Evolutionary conservation across 2,888 invertebrate genomes (phyloP).

Genomic region (Capitulum mitella): DNA sequence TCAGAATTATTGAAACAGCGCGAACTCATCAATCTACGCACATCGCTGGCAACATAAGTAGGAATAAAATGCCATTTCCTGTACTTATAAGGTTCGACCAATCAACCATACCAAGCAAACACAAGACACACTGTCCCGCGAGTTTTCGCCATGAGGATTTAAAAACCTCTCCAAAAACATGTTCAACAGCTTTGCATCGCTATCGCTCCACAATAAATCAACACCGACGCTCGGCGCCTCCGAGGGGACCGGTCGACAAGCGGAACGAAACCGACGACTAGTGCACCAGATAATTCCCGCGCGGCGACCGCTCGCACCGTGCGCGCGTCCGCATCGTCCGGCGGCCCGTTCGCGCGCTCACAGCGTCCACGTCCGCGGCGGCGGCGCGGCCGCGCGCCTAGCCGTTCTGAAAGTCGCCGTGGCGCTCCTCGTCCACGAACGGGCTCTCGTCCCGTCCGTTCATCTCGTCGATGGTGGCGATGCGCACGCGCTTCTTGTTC

Average conservation of each 20-base stretch:
- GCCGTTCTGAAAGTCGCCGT: not conserved
- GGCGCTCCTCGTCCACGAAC: slow-evolving; percentile 22
- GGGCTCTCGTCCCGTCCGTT: slow-evolving; percentile 31
- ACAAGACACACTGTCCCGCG: not conserved
- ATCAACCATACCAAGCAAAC: not conserved
- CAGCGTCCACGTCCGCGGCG: not conserved
- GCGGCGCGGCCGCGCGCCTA: not conserved
- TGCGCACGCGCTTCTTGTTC: slow-evolving; percentile 30
- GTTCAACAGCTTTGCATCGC: not conserved
- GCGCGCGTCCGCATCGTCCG: not conserved
- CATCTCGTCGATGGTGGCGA: slow-evolving; percentile 35
- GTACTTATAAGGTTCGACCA: not conserved
- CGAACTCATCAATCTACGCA: not conserved
- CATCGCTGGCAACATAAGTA: not conserved
- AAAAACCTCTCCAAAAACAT: not conserved
- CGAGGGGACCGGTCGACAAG: not conserved
- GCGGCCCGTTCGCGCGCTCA: slow-evolving; percentile 9
- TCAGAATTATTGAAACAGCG: not conserved
- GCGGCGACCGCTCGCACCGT: not conserved
- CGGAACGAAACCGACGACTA: not conserved
- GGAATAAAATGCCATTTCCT: not conserved
- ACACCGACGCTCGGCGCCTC: not conserved
- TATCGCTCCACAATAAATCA: not conserved
- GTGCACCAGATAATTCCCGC: not conserved
- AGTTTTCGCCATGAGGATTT: not conserved